phyloP scores from a whole-genome alignment of 2,113 vertebrate species.

The Crotalus helleri region DNA sequence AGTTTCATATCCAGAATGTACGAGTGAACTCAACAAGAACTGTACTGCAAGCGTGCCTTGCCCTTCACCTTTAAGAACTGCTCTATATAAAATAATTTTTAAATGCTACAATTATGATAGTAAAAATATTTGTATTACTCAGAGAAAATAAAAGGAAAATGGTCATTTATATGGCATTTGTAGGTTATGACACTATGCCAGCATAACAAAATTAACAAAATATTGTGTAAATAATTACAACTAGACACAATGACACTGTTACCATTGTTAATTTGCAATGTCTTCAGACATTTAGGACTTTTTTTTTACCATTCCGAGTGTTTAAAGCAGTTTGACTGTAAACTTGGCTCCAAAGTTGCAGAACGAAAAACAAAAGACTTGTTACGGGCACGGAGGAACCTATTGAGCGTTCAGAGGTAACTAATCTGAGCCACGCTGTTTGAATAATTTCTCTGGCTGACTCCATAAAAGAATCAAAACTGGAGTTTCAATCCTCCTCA shows the following conservation, averaged over 20 bases:
- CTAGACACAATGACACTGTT: background rate
- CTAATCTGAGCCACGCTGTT: too few relatives aligned
- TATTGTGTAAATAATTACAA: background rate
- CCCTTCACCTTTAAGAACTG: background rate
- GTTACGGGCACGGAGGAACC: too few relatives aligned
- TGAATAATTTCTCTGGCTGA: too few relatives aligned
- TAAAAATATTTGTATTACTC: background rate
- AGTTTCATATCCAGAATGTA: background rate
- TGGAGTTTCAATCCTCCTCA: too few relatives aligned
- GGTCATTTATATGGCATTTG: background rate
- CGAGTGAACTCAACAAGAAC: background rate
- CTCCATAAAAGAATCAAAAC: too few relatives aligned
- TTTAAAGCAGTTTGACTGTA: too few relatives aligned
- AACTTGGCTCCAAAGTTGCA: too few relatives aligned
- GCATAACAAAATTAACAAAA: background rate
- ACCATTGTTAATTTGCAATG: too few relatives aligned
- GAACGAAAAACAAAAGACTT: too few relatives aligned
- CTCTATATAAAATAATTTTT: background rate
- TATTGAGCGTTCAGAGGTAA: too few relatives aligned
- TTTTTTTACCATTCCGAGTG: too few relatives aligned
- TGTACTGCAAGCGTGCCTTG: background rate
- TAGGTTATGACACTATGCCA: background rate
- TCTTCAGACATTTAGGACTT: too few relatives aligned
- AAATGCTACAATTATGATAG: background rate
- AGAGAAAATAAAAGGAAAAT: background rate